These are phyloP conservation scores for Umimayanthus chanpuru DNA, from an alignment of 92 coral and sea anemone species.

Conservation along the genomic window DNA sequence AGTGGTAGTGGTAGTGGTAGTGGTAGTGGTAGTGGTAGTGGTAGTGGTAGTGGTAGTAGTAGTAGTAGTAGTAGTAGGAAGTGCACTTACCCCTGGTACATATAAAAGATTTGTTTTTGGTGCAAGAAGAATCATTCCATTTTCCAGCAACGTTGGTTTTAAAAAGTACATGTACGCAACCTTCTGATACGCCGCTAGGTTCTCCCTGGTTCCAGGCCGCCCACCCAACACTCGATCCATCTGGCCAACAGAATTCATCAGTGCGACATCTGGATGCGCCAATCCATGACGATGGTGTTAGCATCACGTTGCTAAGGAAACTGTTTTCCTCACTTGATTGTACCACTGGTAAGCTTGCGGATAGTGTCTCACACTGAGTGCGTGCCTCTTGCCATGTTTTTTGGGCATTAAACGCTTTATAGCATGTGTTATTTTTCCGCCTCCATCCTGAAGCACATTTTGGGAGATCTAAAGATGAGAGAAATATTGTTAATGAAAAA, in stretches of 20 bases:
- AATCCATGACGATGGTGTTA: not conserved
- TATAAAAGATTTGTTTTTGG: not conserved
- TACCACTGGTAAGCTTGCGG: not conserved
- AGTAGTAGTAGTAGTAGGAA: too few species aligned
- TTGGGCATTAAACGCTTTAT: not conserved
- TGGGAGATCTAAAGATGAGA: not conserved
- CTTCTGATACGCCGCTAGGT: not conserved
- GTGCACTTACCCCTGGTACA: constrained; percentile 1
- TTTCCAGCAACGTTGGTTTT: not conserved
- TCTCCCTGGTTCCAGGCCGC: not conserved
- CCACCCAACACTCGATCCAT: not conserved
- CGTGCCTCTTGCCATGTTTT: constrained; percentile 2
- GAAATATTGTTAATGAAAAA: too few species aligned
- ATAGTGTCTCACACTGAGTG: not conserved
- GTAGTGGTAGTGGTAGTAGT: too few species aligned
- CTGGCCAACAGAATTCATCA: constrained; percentile 3
- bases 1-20: too few species aligned
- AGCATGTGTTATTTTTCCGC: not conserved
- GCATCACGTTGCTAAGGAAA: not conserved
- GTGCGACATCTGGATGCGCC: not conserved
- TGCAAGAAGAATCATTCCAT: not conserved
- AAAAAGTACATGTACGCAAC: not conserved
- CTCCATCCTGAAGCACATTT: not conserved
- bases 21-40: too few species aligned
- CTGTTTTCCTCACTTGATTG: constrained; percentile 8